These are phyloP conservation scores for Notodromas monacha DNA, from an alignment of 2,888 invertebrate genomes.

Conservation along the genomic window DNA sequence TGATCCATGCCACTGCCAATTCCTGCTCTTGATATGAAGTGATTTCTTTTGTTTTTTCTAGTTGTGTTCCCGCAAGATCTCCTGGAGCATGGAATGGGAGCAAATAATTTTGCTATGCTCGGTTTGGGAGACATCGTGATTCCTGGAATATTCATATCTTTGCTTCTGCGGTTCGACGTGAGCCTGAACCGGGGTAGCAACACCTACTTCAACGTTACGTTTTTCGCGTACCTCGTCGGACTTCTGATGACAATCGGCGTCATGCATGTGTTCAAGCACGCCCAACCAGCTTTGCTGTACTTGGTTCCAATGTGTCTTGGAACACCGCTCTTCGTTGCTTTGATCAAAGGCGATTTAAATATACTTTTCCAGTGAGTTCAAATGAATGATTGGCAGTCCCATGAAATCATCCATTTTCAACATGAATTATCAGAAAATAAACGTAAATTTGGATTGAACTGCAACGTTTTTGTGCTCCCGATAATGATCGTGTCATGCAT, in stretches of 20 bases:
- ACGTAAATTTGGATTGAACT: too few species aligned
- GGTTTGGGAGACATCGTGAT: conserved; percentile 97
- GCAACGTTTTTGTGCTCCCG: too few species aligned
- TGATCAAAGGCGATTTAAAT: conserved; percentile 59
- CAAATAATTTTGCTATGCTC: conserved; percentile 88
- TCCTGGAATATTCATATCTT: conserved; percentile 92
- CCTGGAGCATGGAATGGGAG: conserved; percentile 55
- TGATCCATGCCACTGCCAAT: too few species aligned
- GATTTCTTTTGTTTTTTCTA: too few species aligned
- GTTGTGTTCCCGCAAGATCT: conserved; percentile 97
- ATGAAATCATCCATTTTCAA: too few species aligned
- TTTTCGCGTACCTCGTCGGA: conserved; percentile 71
- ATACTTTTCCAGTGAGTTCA: conserved; percentile 59
- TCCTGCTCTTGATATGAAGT: too few species aligned
- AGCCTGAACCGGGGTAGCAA: conserved; percentile 46
- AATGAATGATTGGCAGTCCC: too few species aligned
- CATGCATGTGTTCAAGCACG: conserved; percentile 93
- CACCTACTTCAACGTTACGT: conserved; percentile 60
- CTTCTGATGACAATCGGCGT: conserved; percentile 73
- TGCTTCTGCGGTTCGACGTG: conserved; percentile 67
- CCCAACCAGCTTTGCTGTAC: conserved; percentile 86
- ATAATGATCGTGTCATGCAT: too few species aligned
- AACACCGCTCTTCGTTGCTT: conserved; percentile 54
- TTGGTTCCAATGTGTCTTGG: conserved; percentile 83
- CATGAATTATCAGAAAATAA: too few species aligned